Conservation (phyloP, 2,888 invertebrate species). For the Fragum whitleyi region DNA sequence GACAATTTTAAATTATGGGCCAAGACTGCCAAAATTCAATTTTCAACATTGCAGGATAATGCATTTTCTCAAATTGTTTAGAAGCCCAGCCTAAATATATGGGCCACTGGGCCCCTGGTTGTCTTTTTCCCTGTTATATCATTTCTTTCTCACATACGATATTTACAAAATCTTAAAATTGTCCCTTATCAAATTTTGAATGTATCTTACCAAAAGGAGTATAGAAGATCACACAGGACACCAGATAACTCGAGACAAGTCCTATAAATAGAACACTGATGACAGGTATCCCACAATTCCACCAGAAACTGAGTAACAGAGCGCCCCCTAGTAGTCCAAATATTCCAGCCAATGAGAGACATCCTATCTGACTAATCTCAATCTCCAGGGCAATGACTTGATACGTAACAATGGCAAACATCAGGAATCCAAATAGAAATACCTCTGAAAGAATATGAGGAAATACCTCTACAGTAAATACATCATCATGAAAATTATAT, state of each 20-base stretch:
- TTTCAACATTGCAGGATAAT: too few species aligned
- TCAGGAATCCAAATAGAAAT: constrained; percentile 88
- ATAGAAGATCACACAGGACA: constrained; percentile 88
- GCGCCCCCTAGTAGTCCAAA: constrained; percentile 88
- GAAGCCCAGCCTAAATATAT: too few species aligned
- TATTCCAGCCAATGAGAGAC: constrained; percentile 86
- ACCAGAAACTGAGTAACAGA: constrained; percentile 89
- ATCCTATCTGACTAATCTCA: constrained; percentile 66
- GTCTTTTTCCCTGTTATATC: too few species aligned
- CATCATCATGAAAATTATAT: too few species aligned
- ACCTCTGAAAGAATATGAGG: constrained; percentile 86
- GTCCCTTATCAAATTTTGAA: too few species aligned
- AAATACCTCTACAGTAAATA: too few species aligned
- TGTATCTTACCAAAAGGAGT: constrained; percentile 88
- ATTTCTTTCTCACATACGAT: too few species aligned
- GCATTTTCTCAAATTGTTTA: too few species aligned
- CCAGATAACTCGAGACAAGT: constrained; percentile 88
- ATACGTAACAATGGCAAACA: constrained; percentile 88
- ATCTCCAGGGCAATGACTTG: constrained; percentile 83
- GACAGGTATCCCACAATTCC: constrained; percentile 88
- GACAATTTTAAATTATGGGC: too few species aligned
- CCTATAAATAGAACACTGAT: constrained; percentile 88
- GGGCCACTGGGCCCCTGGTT: too few species aligned
- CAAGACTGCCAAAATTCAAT: too few species aligned
- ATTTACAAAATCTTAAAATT: too few species aligned